These are phyloP conservation scores for Aspidiotus rigidus DNA, from an alignment of 2,888 invertebrate genomes.

Conservation along the genomic window DNA sequence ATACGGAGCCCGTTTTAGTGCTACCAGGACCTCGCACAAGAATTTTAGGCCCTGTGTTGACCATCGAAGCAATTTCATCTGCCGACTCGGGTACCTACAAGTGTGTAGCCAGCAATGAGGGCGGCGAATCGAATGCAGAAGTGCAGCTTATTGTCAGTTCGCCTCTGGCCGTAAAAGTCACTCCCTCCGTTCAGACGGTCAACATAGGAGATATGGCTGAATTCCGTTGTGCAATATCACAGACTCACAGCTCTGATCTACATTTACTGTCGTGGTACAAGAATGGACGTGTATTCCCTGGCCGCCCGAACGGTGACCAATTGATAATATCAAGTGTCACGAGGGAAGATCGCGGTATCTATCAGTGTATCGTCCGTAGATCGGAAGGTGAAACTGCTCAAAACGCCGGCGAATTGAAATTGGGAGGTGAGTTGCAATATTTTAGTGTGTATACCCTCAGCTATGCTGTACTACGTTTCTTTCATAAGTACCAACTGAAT, in stretches of 20 bases:
- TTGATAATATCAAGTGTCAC: conserved; percentile 57
- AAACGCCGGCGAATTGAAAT: conserved; percentile 62
- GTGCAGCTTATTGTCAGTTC: conserved; percentile 56
- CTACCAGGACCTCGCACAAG: conserved; percentile 56
- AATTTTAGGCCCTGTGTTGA: conserved; percentile 58
- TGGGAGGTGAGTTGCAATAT: conserved; percentile 52
- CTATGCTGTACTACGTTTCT: too few species aligned
- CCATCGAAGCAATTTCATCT: conserved; percentile 59
- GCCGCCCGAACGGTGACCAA: conserved; percentile 56
- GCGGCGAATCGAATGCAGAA: conserved; percentile 61
- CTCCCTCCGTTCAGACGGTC: conserved; percentile 51
- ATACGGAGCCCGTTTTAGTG: conserved; percentile 53
- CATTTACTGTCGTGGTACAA: conserved; percentile 56
- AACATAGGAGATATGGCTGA: conserved; percentile 66
- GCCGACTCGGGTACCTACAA: conserved; percentile 61
- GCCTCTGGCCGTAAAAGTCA: conserved; percentile 48
- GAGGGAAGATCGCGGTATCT: conserved; percentile 65
- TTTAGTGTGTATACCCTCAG: too few species aligned
- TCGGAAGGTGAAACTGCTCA: conserved; percentile 66
- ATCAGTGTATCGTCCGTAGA: conserved; percentile 62
- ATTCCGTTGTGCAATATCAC: conserved; percentile 56
- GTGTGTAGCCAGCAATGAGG: conserved; percentile 59
- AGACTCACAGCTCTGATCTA: conserved; percentile 47
- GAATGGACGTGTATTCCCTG: conserved; percentile 47
- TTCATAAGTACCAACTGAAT: too few species aligned